Evolutionary conservation across 2,888 invertebrate species (phyloP), one percentile per base, ranked within the genome.

Genomic region (Ecdyonurus torrentis): DNA sequence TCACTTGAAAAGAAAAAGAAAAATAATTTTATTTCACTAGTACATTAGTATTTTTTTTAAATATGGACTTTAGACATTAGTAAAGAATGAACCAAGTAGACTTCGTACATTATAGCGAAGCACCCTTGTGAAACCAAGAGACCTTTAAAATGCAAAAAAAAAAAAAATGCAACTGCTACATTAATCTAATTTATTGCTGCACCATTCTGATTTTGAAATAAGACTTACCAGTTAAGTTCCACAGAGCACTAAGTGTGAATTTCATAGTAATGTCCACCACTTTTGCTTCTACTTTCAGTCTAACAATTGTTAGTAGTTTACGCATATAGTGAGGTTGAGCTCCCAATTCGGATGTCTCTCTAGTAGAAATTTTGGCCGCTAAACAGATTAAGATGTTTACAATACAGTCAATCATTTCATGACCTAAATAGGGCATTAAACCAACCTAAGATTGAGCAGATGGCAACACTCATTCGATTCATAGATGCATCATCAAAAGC

Each of bases 401-500:
- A 20, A 22, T 10, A 58, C 58, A 58, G 58, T n/a, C n/a, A n/a
- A n/a, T n/a, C n/a, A n/a, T n/a, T n/a, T n/a, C n/a, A n/a, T n/a
- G 37, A 37, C n/a, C 25, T 61, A 2, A 23, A 7, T n/a, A 61
- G 22, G 37, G 37, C 37, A n/a, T 55, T 55, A 10, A 24, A 62
- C 63, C n/a, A n/a, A 73, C 73, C 84, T 25, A 88, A 75, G 66
- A 88, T 87, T 65, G 86, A 86, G 69, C 86, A 86, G 65, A 88
- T 87, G 1, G 87, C 87, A n/a, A 87, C 87, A 23, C 85, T 84
- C 86, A 88, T 87, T 63, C 86, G 77, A 70, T 83, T 84, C 82
- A 86, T 85, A 60, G 83, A 82, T 2, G 80, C 74, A 70, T 87
- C 86, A 60, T 84, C 82, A 70, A 85, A 86, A 15, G 78, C 75